These are phyloP conservation scores for Andrena haemorrhoa DNA, from an alignment of 2,888 invertebrate genomes.

Conservation along the genomic window DNA sequence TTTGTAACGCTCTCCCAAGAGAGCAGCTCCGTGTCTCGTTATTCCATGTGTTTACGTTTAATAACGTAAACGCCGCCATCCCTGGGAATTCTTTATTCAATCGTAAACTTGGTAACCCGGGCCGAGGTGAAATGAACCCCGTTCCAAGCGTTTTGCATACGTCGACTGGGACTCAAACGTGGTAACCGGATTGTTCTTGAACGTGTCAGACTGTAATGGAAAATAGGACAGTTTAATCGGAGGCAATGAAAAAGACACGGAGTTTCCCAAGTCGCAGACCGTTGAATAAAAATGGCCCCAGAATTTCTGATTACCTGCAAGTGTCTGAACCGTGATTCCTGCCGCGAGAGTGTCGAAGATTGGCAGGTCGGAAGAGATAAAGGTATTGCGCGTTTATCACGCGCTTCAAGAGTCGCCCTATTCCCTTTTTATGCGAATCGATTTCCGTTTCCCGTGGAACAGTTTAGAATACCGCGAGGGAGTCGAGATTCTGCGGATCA, in stretches of 20 bases:
- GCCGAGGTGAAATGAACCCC: constrained; percentile 29
- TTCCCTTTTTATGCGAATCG: constrained; percentile 53
- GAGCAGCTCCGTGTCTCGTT: constrained; percentile 18
- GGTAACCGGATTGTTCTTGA: not conserved
- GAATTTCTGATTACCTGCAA: not conserved
- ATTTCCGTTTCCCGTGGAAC: constrained; percentile 42
- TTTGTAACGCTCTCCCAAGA: constrained; percentile 26
- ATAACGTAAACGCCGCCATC: constrained; percentile 42
- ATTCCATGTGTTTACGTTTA: constrained; percentile 51
- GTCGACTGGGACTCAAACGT: not conserved
- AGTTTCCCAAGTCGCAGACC: no score
- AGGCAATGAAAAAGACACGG: not conserved
- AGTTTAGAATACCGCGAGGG: constrained; percentile 35
- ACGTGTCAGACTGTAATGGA: not conserved
- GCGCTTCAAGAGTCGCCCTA: constrained; percentile 31
- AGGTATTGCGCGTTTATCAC: constrained; percentile 44
- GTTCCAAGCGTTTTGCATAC: constrained; percentile 6
- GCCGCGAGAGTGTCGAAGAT: not conserved
- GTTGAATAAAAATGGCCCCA: not conserved
- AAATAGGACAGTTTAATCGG: not conserved
- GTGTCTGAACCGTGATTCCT: not conserved
- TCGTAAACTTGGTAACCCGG: constrained; percentile 25
- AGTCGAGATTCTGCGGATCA: constrained; percentile 19
- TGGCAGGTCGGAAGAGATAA: constrained; percentile 14
- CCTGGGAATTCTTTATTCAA: constrained; percentile 50